These are phyloP conservation scores for Agrotis exclamationis DNA, from an alignment of 2,888 invertebrate species.

Conservation along the genomic window DNA sequence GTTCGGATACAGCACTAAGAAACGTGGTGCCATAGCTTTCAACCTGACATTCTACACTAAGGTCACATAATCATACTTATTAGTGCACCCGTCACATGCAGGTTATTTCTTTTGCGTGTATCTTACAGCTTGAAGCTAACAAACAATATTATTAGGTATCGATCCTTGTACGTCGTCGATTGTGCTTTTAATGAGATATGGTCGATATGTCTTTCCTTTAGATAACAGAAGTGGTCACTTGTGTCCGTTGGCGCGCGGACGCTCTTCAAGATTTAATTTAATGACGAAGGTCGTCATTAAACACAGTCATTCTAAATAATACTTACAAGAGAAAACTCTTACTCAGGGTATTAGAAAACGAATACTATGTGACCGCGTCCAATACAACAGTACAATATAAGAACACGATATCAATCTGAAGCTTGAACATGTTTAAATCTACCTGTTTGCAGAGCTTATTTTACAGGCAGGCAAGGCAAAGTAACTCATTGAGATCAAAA, in stretches of 20 bases:
- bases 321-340: neutral
- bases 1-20: slow-evolving; percentile 13
- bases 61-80: neutral
- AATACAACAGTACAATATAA: no score
- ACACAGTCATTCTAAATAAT: neutral
- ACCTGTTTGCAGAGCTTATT: no score
- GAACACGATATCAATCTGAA: no score
- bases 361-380: no score
- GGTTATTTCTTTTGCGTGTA: neutral
- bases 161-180: neutral
- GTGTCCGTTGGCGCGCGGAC: neutral
- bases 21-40: neutral
- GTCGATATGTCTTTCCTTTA: neutral
- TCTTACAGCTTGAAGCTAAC: neutral
- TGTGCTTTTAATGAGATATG: neutral
- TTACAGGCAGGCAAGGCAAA: neutral
- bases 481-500: neutral
- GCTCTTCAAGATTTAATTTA: slow-evolving; percentile 6
- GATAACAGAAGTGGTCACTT: slow-evolving; percentile 1
- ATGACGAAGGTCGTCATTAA: neutral
- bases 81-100: neutral
- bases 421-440: no score
- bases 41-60: neutral
- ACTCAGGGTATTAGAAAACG: no score
- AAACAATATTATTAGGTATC: neutral